Conservation (phyloP, 2,888 invertebrate genomes). For the Rhimphoctona megacephalus region DNA sequence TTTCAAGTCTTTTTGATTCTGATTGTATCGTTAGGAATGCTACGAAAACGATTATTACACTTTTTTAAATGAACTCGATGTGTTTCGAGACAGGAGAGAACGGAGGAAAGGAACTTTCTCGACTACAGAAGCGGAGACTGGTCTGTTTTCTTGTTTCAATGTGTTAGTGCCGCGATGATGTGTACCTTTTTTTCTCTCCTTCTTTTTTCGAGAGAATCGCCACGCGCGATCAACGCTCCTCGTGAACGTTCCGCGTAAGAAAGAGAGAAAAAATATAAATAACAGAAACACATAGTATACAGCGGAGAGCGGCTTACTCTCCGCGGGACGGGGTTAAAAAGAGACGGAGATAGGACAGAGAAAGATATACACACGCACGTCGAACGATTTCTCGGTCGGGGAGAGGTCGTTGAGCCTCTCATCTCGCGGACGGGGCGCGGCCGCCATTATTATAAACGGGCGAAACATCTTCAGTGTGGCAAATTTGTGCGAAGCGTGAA, state of each 20-base stretch:
- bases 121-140: background rate
- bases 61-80: background rate
- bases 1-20: background rate
- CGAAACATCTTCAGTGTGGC: slow-evolving; percentile 55
- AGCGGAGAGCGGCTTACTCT: slow-evolving; percentile 16
- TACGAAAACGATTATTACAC: background rate
- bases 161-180: slow-evolving; percentile 30
- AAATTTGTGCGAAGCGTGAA: slow-evolving; percentile 34
- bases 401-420: slow-evolving; percentile 82
- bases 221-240: slow-evolving; percentile 64
- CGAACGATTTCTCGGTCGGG: slow-evolving; percentile 80
- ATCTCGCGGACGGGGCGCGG: slow-evolving; percentile 80
- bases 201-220: slow-evolving; percentile 38
- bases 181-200: background rate
- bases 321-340: slow-evolving; percentile 24
- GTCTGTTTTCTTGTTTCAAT: slow-evolving; percentile 21
- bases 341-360: slow-evolving; percentile 43
- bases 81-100: background rate
- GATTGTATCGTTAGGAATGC: background rate
- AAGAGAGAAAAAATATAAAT: slow-evolving; percentile 23
- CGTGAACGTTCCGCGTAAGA: slow-evolving; percentile 29
- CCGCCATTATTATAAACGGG: slow-evolving; percentile 78
- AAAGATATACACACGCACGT: slow-evolving; percentile 69
- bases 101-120: slow-evolving; percentile 14
- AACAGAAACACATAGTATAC: background rate